Base-by-base conservation (phyloP, 2,113 vertebrate genomes). In the Otocyon megalotis region DNA sequence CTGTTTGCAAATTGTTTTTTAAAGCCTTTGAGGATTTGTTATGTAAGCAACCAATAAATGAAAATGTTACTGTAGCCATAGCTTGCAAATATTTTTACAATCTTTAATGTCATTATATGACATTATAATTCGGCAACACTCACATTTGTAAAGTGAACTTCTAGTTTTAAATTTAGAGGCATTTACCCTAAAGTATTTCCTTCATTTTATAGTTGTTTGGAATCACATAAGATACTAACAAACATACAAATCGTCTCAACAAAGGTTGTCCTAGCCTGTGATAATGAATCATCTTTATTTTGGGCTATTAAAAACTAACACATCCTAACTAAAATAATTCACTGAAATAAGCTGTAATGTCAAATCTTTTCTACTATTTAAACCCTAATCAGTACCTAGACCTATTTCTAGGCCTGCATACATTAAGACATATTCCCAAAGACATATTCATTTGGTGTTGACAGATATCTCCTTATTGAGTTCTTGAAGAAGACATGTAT, bases 251-350 rank as follows among this genome's bases (percentile, higher is more conserved):
- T 43, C 79, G 3, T 87, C 35, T 74, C 74, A 88, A 48, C 24
- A 50, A 87, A 65, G 28, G 20, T 35, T 82, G 0, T 28, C 48
- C 24, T n/a, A 8, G 22, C 69, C 37, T 89, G 12, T 81, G 12
- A 81, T 58, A 94, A 93, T 69, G 71, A 95, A 58, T 86, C 62
- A 82, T n/a, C n/a, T 63, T 94, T 90, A 83, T 14, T 91, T 77
- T n/a, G 3, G 13, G 5, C 88, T 89, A 96, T 94, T 90, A 88
- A 96, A 97, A 97, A 37, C 10, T 10, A 93, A 80, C 30, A 96
- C 13, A 81, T 85, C 2, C 37, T 94, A 96, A 90, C 81, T n/a
- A 72, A 92, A 96, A 20, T 53, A 56, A 97, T 88, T 95, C 67
- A 93, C 15, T 80, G 85, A n/a, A 96, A 69, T 84, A 93, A 83